Evolutionary conservation across 2,888 invertebrate genomes (phyloP).

Genomic region (Teleiodes luculella): DNA sequence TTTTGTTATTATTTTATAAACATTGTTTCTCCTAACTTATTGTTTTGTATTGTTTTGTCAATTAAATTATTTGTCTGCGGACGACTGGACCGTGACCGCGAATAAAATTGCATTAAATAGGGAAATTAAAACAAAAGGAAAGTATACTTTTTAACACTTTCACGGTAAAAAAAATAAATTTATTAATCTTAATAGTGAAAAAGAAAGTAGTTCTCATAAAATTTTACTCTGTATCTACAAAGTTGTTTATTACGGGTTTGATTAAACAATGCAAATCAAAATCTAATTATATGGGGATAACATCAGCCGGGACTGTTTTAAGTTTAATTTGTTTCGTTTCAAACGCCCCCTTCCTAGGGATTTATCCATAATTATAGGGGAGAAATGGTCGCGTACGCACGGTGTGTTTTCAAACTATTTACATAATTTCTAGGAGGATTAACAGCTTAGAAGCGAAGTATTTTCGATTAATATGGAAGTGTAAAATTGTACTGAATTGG

Average conservation of each 20-base stretch:
- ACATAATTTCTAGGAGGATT: neutral
- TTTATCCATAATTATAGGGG: constrained; percentile 4
- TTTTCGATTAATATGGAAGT: neutral
- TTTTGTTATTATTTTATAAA: too few relatives aligned
- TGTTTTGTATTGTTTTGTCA: too few relatives aligned
- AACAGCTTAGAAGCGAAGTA: neutral
- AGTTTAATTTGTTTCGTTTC: constrained; percentile 30
- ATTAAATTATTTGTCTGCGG: too few relatives aligned
- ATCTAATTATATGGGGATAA: constrained; percentile 41
- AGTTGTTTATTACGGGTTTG: constrained; percentile 36
- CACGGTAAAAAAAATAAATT: too few relatives aligned
- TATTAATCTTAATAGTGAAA: too few relatives aligned
- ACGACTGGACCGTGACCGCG: too few relatives aligned
- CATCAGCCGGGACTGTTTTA: constrained; percentile 32
- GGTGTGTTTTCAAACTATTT: neutral
- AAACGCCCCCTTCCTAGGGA: constrained; percentile 6
- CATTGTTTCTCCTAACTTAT: too few relatives aligned
- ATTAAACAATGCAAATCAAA: constrained; percentile 42
- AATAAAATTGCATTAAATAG: too few relatives aligned
- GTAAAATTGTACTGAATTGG: neutral
- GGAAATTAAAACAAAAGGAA: too few relatives aligned
- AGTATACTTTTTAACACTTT: too few relatives aligned
- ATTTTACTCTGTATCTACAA: too few relatives aligned
- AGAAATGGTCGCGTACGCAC: neutral
- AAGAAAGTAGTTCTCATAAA: too few relatives aligned